Conservation (phyloP, 35 echinoderm and acorn worm species). For the Ophiothrix spiculata region DNA sequence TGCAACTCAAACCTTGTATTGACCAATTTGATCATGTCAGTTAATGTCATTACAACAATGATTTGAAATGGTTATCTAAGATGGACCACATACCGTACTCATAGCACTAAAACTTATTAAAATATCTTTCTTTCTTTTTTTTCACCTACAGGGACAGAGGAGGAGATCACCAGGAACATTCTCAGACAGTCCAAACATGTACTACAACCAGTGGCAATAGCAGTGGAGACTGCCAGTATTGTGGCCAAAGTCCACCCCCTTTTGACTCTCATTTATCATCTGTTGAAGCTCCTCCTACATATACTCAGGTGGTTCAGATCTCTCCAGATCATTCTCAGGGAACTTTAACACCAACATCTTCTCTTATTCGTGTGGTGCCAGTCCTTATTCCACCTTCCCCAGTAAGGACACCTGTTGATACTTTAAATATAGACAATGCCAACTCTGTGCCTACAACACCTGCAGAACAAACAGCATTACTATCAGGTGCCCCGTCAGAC, state of each 20-base stretch:
- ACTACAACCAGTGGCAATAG: background rate
- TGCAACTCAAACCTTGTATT: too few species aligned
- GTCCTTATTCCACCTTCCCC: background rate
- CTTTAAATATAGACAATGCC: background rate
- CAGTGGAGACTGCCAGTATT: slow-evolving; percentile 4
- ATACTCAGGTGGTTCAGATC: background rate
- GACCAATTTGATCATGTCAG: too few species aligned
- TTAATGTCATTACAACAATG: too few species aligned
- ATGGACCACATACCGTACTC: too few species aligned
- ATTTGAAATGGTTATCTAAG: too few species aligned
- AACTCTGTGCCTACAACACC: background rate
- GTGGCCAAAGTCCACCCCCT: slow-evolving; percentile 5
- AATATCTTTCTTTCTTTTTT: background rate
- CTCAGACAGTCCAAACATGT: background rate
- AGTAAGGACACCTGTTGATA: background rate
- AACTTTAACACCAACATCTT: background rate
- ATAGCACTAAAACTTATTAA: too few species aligned
- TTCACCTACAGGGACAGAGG: background rate
- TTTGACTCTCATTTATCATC: background rate
- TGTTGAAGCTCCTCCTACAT: background rate
- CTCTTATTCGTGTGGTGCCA: background rate
- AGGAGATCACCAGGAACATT: background rate
- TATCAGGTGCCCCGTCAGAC: background rate
- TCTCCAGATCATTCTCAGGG: background rate
- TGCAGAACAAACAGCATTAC: background rate